Evolutionary conservation across 2,888 invertebrate genomes (phyloP).

Genomic region (Mythimna albipuncta): DNA sequence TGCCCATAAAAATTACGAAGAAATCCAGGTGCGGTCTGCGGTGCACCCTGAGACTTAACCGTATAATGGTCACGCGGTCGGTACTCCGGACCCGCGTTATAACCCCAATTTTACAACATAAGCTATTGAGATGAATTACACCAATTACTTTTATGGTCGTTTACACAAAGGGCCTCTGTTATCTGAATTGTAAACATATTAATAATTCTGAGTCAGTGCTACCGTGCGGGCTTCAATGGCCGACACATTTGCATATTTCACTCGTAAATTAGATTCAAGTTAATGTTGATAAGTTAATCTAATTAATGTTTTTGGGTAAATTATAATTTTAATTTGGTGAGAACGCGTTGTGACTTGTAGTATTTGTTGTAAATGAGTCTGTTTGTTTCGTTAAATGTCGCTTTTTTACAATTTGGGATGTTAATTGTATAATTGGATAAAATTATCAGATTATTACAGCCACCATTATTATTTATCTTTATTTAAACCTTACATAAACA

Average conservation of each 20-base stretch:
- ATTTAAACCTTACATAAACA: not conserved
- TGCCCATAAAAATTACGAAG: slow-evolving; percentile 49
- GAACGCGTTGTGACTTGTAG: slow-evolving; percentile 22
- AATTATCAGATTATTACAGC: not conserved
- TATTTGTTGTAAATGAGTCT: slow-evolving; percentile 11
- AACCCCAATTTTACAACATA: slow-evolving; percentile 76
- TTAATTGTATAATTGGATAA: slow-evolving; percentile 19
- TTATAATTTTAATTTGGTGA: slow-evolving; percentile 60
- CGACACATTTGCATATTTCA: slow-evolving; percentile 72
- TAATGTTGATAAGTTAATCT: slow-evolving; percentile 66
- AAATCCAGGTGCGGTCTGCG: slow-evolving; percentile 61
- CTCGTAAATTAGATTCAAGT: slow-evolving; percentile 68
- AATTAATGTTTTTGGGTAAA: slow-evolving; percentile 66
- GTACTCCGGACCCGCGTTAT: slow-evolving; percentile 48
- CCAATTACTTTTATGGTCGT: slow-evolving; percentile 83
- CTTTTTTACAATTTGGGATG: slow-evolving; percentile 23
- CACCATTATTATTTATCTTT: slow-evolving; percentile 6
- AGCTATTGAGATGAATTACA: slow-evolving; percentile 84
- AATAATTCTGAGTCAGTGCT: slow-evolving; percentile 73
- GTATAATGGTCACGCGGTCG: slow-evolving; percentile 69
- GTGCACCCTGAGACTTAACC: slow-evolving; percentile 66
- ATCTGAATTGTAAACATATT: slow-evolving; percentile 82
- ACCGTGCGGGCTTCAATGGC: slow-evolving; percentile 69
- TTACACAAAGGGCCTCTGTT: slow-evolving; percentile 74
- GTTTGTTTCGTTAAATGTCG: slow-evolving; percentile 32